phyloP scores from a whole-genome alignment of 2,113 vertebrate species.

The Malurus elegans region DNA sequence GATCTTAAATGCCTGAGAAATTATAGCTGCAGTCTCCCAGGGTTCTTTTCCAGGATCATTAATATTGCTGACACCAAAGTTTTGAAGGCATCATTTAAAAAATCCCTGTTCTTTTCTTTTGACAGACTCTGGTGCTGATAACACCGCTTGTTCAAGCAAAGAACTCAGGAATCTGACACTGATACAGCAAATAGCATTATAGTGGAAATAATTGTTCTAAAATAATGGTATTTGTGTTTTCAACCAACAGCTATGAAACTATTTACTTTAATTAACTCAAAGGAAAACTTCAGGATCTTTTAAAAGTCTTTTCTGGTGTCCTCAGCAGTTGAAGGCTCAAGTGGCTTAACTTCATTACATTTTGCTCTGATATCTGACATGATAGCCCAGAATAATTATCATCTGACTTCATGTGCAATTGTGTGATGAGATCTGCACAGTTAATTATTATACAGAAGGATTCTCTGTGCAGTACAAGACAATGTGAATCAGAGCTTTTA shows the following conservation, averaged over 20 bases:
- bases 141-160: neutral
- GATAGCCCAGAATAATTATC: neutral
- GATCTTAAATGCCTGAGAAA: neutral
- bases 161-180: neutral
- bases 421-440: neutral
- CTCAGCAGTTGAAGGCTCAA: neutral
- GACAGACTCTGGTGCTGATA: neutral
- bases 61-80: neutral
- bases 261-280: neutral
- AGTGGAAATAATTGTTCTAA: neutral
- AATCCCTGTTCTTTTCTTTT: neutral
- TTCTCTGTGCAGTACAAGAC: neutral
- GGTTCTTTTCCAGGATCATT: neutral
- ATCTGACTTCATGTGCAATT: neutral
- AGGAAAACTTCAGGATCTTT: neutral
- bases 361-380: neutral
- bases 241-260: neutral
- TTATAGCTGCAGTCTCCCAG: neutral
- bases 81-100: neutral
- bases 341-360: neutral
- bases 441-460: neutral
- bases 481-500: neutral
- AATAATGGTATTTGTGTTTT: neutral
- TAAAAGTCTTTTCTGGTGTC: neutral
- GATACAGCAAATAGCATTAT: neutral